Percentiles rank a stretch among this genome's conserved stretches.
Evolutionary conservation across 1,140 invertebrate species (phyloP).

Genomic region (Bombus impatiens): DNA sequence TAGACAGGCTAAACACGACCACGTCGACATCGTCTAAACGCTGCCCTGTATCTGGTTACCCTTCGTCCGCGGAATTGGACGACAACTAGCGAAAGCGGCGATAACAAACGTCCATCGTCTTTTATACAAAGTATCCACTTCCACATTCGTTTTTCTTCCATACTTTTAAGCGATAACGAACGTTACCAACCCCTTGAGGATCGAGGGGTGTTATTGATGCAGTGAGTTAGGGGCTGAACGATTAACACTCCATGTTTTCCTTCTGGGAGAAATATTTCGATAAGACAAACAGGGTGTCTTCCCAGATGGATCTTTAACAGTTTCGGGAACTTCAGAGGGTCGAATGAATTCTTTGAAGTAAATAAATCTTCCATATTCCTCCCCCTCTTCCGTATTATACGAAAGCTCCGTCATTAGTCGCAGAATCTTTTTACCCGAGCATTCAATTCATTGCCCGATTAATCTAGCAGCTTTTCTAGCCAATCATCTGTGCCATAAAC

Average conservation of each 20-base stretch:
- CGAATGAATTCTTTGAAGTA: too few species aligned
- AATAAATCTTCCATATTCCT: too few species aligned
- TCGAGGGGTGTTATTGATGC: slow-evolving; percentile 39
- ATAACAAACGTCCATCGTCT: slow-evolving; percentile 74
- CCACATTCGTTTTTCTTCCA: slow-evolving; percentile 72
- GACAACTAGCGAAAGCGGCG: slow-evolving; percentile 52
- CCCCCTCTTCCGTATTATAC: not conserved
- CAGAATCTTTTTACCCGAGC: not conserved
- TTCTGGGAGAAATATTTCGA: not conserved
- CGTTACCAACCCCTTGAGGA: slow-evolving; percentile 63
- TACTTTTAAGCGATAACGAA: slow-evolving; percentile 75
- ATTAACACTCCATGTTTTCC: slow-evolving; percentile 20
- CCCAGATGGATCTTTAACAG: not conserved
- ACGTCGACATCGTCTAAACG: not conserved
- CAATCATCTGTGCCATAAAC: not conserved
- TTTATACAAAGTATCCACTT: slow-evolving; percentile 76
- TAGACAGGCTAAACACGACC: slow-evolving; percentile 3
- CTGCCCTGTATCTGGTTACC: slow-evolving; percentile 28
- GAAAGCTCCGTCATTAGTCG: not conserved
- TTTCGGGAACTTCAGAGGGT: not conserved
- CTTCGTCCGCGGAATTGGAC: slow-evolving; percentile 2
- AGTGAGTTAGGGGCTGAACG: not conserved
- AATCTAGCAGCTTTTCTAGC: not conserved
- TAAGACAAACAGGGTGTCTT: not conserved
- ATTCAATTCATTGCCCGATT: not conserved